Percentiles rank a stretch among this genome's conserved stretches.
Conservation (phyloP, 2,888 invertebrate species). For the Protonemura montana region DNA sequence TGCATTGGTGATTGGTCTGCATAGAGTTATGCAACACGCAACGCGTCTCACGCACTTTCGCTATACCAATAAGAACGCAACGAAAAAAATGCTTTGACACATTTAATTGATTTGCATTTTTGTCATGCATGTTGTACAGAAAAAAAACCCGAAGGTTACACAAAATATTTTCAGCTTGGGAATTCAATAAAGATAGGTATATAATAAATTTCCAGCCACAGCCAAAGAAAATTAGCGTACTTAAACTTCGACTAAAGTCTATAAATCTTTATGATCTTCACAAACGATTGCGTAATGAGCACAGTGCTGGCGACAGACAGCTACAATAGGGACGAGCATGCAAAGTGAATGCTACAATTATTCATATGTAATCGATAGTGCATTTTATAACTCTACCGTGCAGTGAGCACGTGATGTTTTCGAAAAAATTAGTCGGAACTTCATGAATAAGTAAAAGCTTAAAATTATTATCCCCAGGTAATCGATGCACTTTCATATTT, state of each 20-base stretch:
- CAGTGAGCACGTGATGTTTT: not conserved
- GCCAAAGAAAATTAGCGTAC: not conserved
- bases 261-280: too few relatives aligned
- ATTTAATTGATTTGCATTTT: not conserved
- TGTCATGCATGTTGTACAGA: not conserved
- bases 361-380: not conserved
- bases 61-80: not conserved
- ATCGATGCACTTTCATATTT: not conserved
- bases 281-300: not conserved
- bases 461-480: not conserved
- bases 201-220: not conserved
- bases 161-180: not conserved
- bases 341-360: not conserved
- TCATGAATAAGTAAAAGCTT: not conserved
- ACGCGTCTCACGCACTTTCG: not conserved
- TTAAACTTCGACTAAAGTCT: not conserved
- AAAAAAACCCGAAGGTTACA: not conserved
- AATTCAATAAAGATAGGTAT: too few relatives aligned
- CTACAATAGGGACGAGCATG: not conserved
- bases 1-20: not conserved
- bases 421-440: not conserved
- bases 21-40: not conserved
- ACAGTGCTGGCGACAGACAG: not conserved
- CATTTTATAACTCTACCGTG: not conserved
- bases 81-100: not conserved